Conservation (phyloP, 2,888 invertebrate genomes). For the Drosophila falleni region DNA sequence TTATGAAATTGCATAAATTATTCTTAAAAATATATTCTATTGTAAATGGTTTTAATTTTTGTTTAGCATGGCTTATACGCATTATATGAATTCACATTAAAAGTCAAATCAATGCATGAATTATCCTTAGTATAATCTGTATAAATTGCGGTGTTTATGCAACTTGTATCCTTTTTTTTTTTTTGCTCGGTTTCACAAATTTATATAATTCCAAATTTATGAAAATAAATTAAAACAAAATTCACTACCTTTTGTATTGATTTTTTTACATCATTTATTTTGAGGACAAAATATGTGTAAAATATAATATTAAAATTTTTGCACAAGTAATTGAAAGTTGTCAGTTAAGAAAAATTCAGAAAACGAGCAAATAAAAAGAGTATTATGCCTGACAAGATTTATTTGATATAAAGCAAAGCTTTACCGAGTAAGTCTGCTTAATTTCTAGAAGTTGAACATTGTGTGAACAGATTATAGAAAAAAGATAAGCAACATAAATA, state of each 20-base stretch:
- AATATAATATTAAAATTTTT: neutral
- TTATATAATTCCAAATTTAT: slow-evolving; percentile 7
- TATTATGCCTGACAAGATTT: neutral
- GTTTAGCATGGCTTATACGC: neutral
- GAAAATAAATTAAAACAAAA: slow-evolving; percentile 3
- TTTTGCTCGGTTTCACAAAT: neutral
- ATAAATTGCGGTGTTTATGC: slow-evolving; percentile 14
- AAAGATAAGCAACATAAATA: neutral
- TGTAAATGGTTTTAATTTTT: slow-evolving; percentile 9
- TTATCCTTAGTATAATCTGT: slow-evolving; percentile 2
- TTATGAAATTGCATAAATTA: slow-evolving; percentile 3
- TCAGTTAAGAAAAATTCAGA: neutral
- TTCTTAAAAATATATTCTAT: neutral
- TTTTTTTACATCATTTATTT: slow-evolving; percentile 8
- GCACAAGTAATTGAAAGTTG: neutral
- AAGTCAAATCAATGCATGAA: slow-evolving; percentile 8
- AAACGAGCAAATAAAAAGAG: neutral
- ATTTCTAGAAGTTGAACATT: neutral
- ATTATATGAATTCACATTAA: neutral
- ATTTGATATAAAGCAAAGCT: neutral
- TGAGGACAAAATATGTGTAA: neutral
- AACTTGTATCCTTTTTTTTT: neutral
- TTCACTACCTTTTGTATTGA: neutral
- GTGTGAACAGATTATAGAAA: neutral
- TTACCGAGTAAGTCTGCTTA: neutral